Evolutionary conservation across 2,797 vertebrate genomes (phyloP).

Genomic region (Sebastes diaconus): DNA sequence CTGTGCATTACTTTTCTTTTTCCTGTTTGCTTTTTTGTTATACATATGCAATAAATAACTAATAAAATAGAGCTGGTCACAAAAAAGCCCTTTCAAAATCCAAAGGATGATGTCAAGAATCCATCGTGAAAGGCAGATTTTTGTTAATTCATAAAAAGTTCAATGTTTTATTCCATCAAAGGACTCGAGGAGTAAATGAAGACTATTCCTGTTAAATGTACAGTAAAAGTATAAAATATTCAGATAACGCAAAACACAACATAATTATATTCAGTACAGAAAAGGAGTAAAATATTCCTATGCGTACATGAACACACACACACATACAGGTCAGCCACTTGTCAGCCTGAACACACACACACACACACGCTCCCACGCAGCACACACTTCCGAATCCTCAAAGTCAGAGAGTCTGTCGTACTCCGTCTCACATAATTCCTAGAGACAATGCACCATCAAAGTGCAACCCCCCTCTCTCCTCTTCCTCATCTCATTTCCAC

Average conservation of each 20-base stretch:
- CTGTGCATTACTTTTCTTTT: neutral
- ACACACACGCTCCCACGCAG: neutral
- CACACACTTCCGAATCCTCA: conserved; percentile 43
- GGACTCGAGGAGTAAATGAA: neutral
- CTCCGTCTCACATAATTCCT: conserved; percentile 68
- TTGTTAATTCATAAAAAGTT: neutral
- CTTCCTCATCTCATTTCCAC: conserved; percentile 45
- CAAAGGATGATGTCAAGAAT: neutral
- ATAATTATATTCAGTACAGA: neutral
- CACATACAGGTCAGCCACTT: neutral
- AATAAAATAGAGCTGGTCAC: neutral
- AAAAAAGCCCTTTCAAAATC: neutral
- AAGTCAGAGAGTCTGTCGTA: conserved; percentile 56
- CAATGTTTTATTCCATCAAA: neutral
- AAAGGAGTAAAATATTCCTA: neutral
- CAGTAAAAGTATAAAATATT: neutral
- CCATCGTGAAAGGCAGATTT: neutral
- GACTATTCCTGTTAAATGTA: neutral
- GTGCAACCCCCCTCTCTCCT: conserved; percentile 19
- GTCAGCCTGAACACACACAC: neutral
- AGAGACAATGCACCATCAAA: conserved; percentile 73
- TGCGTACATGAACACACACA: neutral
- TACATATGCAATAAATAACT: neutral
- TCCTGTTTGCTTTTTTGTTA: neutral
- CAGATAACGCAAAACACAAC: neutral